Base-by-base conservation (phyloP, 2,797 vertebrate genomes). In the Craterocephalus amniculus region DNA sequence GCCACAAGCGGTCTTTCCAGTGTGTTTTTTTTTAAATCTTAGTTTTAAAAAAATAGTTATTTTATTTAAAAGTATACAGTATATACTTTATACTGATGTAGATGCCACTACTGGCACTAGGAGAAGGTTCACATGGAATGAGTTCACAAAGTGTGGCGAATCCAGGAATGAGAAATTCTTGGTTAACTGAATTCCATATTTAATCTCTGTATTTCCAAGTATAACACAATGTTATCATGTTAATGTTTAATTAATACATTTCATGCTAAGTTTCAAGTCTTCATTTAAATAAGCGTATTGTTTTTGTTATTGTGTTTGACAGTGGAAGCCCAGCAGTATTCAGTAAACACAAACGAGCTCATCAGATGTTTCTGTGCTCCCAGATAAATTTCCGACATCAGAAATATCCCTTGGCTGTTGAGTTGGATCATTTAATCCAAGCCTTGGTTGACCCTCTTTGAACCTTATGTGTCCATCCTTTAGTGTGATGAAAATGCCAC, bases 401-500 rank as follows among this genome's bases (percentile, higher is more conserved):
- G 10, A 58, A 14, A 38, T 18, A 29, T 18, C 1, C 7, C 3
- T 36, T 27, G 61, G 38, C n/a, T 24, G 14, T 36, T 62, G 34
- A 40, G 60, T 40, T 26, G 52, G 13, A 62, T 6, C 51, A 20
- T 9, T 54, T 48, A 36, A 54, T 43, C 51, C 29, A 20, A 35
- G 16, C 3, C 11, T 54, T n/a, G 35, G 36, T 31, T 22, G 22
- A 32, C 51, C 16, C 8, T 36, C 51, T 75, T 40, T 31, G 9
- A 57, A 57, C 16, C 1, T 43, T 32, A 26, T 18, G 12, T 67
- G 9, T 84, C 29, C 3, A 0, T 40, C 54, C 13, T 67, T 45
- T 34, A 99, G 98, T 99, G 98, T 80, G 98, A 99, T 72, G 98
- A 99, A 88, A 99, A 97, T 52, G 96, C 97, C 89, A 99, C 97